Percentiles rank a stretch among this genome's conserved stretches.
Evolutionary conservation across 2,113 vertebrate species (phyloP).

Genomic region (Oreotrochilus melanogaster): DNA sequence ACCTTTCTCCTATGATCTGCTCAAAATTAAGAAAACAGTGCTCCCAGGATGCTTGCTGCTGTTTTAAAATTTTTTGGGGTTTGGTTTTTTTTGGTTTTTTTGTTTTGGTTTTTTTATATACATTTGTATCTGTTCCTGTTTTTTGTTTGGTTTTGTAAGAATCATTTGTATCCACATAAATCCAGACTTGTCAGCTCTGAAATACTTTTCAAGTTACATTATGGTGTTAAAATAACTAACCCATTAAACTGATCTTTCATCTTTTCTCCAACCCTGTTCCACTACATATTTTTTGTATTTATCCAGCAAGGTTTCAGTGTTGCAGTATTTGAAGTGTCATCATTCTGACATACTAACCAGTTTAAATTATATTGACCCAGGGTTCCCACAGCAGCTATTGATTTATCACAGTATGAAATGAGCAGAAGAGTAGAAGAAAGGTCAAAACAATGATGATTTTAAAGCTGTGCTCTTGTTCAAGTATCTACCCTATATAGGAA

Average conservation of each 20-base stretch:
- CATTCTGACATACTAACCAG: conserved; percentile 35
- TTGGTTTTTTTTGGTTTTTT: neutral
- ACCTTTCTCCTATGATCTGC: neutral
- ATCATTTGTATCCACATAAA: conserved; percentile 5
- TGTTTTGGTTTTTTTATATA: neutral
- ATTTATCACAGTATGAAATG: conserved; percentile 38
- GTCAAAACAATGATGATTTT: conserved; percentile 46
- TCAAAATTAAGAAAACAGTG: neutral
- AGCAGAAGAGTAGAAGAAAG: conserved; percentile 37
- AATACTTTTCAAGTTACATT: neutral
- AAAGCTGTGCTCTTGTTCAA: neutral
- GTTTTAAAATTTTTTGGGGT: no score
- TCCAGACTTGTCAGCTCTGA: neutral
- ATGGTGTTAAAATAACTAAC: neutral
- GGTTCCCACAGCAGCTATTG: conserved; percentile 25
- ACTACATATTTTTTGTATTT: neutral
- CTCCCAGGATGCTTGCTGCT: neutral
- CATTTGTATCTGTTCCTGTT: neutral
- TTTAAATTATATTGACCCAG: conserved; percentile 46
- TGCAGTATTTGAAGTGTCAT: conserved; percentile 8
- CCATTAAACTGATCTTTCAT: neutral
- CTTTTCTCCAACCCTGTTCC: neutral
- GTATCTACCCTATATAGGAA: neutral
- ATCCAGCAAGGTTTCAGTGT: neutral
- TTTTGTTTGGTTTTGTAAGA: neutral